Conservation (phyloP, 2,797 vertebrate genomes). For the Poeciliopsis gracilis region DNA sequence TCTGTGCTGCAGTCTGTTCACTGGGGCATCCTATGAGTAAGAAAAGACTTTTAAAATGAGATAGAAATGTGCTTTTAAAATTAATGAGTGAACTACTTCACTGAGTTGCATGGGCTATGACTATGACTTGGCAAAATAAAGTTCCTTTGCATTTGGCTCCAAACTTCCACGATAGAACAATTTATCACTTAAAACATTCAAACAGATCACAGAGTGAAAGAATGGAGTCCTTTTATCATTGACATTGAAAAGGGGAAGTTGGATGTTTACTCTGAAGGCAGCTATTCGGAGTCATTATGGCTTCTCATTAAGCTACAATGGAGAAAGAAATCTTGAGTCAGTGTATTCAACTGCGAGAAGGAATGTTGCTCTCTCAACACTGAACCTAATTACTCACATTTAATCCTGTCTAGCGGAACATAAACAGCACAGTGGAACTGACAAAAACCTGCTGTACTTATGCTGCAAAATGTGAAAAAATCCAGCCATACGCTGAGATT, state of each 20-base stretch:
- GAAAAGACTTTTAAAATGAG: constrained; percentile 8
- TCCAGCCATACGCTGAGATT: background rate
- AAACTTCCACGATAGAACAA: background rate
- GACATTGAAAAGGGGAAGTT: background rate
- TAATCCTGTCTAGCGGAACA: background rate
- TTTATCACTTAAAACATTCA: background rate
- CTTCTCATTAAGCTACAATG: background rate
- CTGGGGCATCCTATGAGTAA: constrained; percentile 18
- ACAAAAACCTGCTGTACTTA: background rate
- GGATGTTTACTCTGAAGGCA: background rate
- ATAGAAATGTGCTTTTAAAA: background rate
- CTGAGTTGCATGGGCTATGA: background rate
- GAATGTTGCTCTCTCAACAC: background rate
- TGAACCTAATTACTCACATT: background rate
- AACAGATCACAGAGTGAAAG: background rate
- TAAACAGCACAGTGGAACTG: background rate
- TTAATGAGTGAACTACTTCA: background rate
- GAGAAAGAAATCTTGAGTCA: background rate
- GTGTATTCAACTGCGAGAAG: background rate
- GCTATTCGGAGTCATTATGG: background rate
- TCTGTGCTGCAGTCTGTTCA: background rate
- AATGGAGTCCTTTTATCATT: background rate
- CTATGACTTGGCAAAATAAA: background rate
- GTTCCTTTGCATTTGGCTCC: background rate
- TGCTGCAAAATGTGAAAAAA: background rate